Base-by-base conservation (phyloP, 2,888 invertebrate species). In the Allolobophora icterica region DNA sequence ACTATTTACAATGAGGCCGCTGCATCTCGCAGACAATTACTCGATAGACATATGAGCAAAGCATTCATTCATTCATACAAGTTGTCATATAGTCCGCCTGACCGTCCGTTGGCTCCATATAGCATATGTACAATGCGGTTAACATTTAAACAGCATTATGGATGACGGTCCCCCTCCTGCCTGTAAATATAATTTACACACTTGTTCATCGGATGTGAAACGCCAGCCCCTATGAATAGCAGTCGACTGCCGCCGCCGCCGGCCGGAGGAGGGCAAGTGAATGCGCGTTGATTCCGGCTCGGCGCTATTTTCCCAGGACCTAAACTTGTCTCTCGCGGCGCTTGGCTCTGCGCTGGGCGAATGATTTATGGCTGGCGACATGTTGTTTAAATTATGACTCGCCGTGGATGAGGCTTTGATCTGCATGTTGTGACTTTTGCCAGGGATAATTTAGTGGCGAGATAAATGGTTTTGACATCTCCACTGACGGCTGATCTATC, bases 381-480 rank as follows among this genome's bases (percentile, higher is more conserved):
- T 87, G 87, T 87, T 87, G 87, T 87, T 87, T 87, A 87, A 87
- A 87, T 87, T 87, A 87, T 21, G 38, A 33, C 38, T 38, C 13
- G 87, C 24, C 38, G 87, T 87, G 35, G 87, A 87, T 38, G 87
- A 87, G 87, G 34, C 87, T 87, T 87, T 87, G 87, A 87, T 87
- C 38, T n/a, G 87, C 87, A 35, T 87, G 87, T 87, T 87, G 87
- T 87, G 87, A 87, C 87, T 87, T 87, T 38, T 34, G 87, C 87
- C n/a, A 87, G 87, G 34, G 87, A 87, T 87, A 87, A 87, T 87
- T 87, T 87, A 87, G 87, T 34, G 35, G 38, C 35, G 35, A 87
- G 87, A 87, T 87, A 87, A 87, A 87, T 35, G 87, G 87, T 87
- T 87, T 38, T 87, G 87, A 87, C 87, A 87, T 38, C 35, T 87